Evolutionary conservation across 2,888 invertebrate species (phyloP).

Genomic region (Pristionchus maxplancki): DNA sequence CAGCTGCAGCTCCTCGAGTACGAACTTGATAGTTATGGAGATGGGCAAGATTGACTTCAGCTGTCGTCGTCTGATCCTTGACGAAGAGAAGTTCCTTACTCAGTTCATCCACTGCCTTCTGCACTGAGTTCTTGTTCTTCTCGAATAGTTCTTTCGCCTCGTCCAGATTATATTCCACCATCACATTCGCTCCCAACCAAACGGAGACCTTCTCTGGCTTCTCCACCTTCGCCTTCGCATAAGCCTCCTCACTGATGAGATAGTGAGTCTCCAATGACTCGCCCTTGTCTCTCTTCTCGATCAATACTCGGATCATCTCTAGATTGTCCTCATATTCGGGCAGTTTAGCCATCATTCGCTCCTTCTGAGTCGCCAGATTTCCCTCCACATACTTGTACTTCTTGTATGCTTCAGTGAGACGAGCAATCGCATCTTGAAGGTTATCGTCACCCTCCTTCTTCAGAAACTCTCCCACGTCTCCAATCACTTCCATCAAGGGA

Average conservation of each 20-base stretch:
- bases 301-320: slow-evolving; percentile 88
- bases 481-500: slow-evolving; percentile 58
- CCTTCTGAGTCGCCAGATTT: slow-evolving; percentile 56
- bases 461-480: slow-evolving; percentile 64
- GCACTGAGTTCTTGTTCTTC: slow-evolving; percentile 60
- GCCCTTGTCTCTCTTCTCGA: slow-evolving; percentile 61
- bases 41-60: slow-evolving; percentile 98
- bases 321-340: slow-evolving; percentile 80
- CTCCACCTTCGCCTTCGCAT: slow-evolving; percentile 63
- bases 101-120: slow-evolving; percentile 81
- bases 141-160: slow-evolving; percentile 71
- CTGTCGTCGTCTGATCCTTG: slow-evolving; percentile 96
- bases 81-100: slow-evolving; percentile 95
- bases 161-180: slow-evolving; percentile 74
- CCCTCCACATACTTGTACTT: slow-evolving; percentile 68
- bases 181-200: slow-evolving; percentile 74
- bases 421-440: slow-evolving; percentile 62
- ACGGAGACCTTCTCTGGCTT: slow-evolving; percentile 68
- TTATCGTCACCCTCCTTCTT: slow-evolving; percentile 57
- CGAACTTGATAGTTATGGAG: slow-evolving; percentile 96
- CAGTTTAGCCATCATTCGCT: slow-evolving; percentile 63
- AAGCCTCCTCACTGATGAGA: slow-evolving; percentile 68
- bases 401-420: slow-evolving; percentile 62
- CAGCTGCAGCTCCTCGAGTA: neutral
- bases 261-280: slow-evolving; percentile 67